Evolutionary conservation across 1,140 invertebrate genomes (phyloP), one percentile per base, ranked within the genome.

Genomic region (Meloidogyne exigua): DNA sequence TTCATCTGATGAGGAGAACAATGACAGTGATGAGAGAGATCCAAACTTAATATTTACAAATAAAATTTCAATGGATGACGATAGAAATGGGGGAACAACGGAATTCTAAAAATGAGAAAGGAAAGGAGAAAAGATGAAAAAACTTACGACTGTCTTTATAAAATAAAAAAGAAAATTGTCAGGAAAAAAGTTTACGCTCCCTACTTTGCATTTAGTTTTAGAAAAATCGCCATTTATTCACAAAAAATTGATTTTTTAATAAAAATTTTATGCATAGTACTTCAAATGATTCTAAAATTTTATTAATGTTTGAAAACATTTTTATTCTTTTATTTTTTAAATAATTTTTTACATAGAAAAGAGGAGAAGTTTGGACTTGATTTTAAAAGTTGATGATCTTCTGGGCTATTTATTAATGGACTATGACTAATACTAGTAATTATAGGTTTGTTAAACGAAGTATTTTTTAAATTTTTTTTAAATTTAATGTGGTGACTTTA

Each of bases 61-160:
- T 10, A 39, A 39, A 39, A 39, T 39, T 39, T 39, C 10, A 39
- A 39, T 7, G 36, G 70, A 15, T 28, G 44, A 28, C 21, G 15
- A 49, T 23, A n/a, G 71, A 57, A 32, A 70, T 32, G 36, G 49
- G 26, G 42, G 18, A 64, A 72, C 71, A 67, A 65, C 63, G 18
- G 44, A 26, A 13, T 28, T 57, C n/a, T 26, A 21, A 62, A 21
- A 36, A 62, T 26, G 57, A 73, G n/a, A 28, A 2, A 10, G 11
- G 15, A 12, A 12, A n/a, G 15, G 18, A 5, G 18, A 21, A 26
- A 15, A 32, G n/a, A 13, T 18, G 12, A 42, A 4, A 72, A 44
- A 26, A 72, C 42, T 42, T 25, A 32, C 44, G 25, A 32, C 23
- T 23, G 4, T n/a, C 23, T 44, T n/a, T 28, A n/a, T 49, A 72